Percentiles rank a stretch among this genome's conserved stretches.
These are phyloP conservation scores for Mantis religiosa DNA, from an alignment of 2,888 invertebrate species.

Conservation along the genomic window DNA sequence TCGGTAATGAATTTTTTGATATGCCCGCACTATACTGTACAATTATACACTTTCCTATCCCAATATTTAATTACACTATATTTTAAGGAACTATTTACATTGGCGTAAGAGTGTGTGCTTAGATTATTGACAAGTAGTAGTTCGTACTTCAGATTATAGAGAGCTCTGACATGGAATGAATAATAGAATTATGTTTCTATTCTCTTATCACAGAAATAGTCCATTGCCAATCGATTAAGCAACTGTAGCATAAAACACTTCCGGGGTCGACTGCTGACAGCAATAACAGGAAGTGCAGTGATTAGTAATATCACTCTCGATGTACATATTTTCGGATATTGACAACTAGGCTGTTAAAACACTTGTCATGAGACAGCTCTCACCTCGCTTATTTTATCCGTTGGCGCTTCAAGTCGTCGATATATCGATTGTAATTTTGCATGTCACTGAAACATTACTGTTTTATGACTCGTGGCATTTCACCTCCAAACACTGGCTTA, in stretches of 20 bases:
- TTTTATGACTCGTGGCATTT: background rate
- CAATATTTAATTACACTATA: too few relatives aligned
- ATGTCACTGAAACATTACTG: background rate
- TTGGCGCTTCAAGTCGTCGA: background rate
- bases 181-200: too few relatives aligned
- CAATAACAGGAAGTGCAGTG: background rate
- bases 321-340: background rate
- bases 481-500: background rate
- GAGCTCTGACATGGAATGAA: too few relatives aligned
- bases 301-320: background rate
- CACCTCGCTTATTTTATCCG: background rate
- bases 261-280: background rate
- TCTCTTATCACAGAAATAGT: too few relatives aligned
- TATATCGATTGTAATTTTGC: background rate
- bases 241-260: background rate
- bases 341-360: background rate
- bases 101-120: too few relatives aligned
- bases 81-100: too few relatives aligned
- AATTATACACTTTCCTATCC: too few relatives aligned
- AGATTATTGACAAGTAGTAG: too few relatives aligned
- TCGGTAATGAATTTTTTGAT: too few relatives aligned
- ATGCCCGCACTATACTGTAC: too few relatives aligned
- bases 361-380: background rate
- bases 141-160: too few relatives aligned
- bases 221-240: too few relatives aligned